A percentile compares a stretch with the other conserved stretches of the same genome.
These are phyloP conservation scores for Euproctis similis DNA, from an alignment of 2,888 invertebrate species.

Conservation along the genomic window DNA sequence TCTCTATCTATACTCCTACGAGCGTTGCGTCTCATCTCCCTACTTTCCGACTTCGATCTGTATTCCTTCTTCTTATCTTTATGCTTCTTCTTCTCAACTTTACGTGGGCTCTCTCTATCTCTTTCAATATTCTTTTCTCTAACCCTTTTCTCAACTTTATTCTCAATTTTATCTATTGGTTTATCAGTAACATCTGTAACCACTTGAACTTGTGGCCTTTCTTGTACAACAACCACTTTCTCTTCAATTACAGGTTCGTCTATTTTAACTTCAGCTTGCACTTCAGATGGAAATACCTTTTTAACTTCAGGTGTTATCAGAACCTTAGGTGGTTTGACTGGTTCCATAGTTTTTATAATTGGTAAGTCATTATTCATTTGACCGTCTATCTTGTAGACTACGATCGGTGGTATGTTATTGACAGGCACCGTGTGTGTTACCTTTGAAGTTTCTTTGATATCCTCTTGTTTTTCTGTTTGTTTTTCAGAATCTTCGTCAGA, in stretches of 20 bases:
- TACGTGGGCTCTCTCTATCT: slow-evolving; percentile 22
- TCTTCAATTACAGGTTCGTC: slow-evolving; percentile 5
- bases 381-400: slow-evolving; percentile 56
- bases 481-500: slow-evolving; percentile 78
- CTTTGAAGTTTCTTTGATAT: slow-evolving; percentile 22
- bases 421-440: slow-evolving; percentile 20
- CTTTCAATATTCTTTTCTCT: slow-evolving; percentile 4
- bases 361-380: slow-evolving; percentile 34
- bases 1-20: slow-evolving; percentile 30
- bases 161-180: slow-evolving; percentile 7
- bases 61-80: slow-evolving; percentile 44
- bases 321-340: slow-evolving; percentile 2
- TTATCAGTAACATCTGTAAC: neutral
- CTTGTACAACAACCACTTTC: slow-evolving; percentile 9
- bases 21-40: slow-evolving; percentile 29
- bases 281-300: too few species aligned
- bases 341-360: slow-evolving; percentile 24
- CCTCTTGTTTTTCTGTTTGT: slow-evolving; percentile 24
- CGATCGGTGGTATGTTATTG: slow-evolving; percentile 38
- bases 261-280: slow-evolving; percentile 11
- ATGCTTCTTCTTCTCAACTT: slow-evolving; percentile 41
- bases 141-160: neutral
- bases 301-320: slow-evolving; percentile 20
- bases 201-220: slow-evolving; percentile 11
- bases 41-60: slow-evolving; percentile 40